Percentiles rank a stretch among this genome's conserved stretches.
phyloP scores from a whole-genome alignment of 2,888 invertebrate species.

The Tigriopus californicus region DNA sequence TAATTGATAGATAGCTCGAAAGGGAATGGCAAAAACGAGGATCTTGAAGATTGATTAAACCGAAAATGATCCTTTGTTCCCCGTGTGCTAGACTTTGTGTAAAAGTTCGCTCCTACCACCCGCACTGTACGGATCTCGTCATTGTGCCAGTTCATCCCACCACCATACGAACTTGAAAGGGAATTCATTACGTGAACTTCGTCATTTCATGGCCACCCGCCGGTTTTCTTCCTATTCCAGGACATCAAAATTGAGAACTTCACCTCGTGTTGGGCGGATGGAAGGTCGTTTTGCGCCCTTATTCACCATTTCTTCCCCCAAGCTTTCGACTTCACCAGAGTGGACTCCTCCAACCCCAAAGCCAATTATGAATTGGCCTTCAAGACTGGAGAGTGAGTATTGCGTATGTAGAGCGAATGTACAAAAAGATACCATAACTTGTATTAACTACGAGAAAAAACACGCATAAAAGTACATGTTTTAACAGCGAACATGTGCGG shows the following conservation, averaged over 20 bases:
- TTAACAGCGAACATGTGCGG: too few relatives aligned
- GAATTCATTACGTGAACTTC: too few relatives aligned
- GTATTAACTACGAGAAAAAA: background rate
- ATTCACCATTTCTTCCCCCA: conserved; percentile 94
- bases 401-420: background rate
- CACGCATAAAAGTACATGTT: too few relatives aligned
- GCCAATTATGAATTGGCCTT: conserved; percentile 95
- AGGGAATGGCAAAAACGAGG: too few relatives aligned
- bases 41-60: too few relatives aligned
- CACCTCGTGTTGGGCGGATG: conserved; percentile 95
- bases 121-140: too few relatives aligned
- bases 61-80: too few relatives aligned
- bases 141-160: too few relatives aligned
- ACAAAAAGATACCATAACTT: background rate
- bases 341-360: conserved; percentile 70
- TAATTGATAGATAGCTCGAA: too few relatives aligned
- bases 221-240: background rate
- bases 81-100: too few relatives aligned
- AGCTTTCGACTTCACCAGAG: conserved; percentile 77
- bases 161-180: too few relatives aligned
- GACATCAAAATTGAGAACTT: conserved; percentile 50
- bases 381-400: conserved; percentile 83
- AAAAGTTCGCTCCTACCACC: too few relatives aligned
- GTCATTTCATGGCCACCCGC: background rate
- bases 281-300: conserved; percentile 95